Evolutionary conservation across 2,888 invertebrate species (phyloP), one percentile per base, ranked within the genome.

Genomic region (Clitarchus hookeri): DNA sequence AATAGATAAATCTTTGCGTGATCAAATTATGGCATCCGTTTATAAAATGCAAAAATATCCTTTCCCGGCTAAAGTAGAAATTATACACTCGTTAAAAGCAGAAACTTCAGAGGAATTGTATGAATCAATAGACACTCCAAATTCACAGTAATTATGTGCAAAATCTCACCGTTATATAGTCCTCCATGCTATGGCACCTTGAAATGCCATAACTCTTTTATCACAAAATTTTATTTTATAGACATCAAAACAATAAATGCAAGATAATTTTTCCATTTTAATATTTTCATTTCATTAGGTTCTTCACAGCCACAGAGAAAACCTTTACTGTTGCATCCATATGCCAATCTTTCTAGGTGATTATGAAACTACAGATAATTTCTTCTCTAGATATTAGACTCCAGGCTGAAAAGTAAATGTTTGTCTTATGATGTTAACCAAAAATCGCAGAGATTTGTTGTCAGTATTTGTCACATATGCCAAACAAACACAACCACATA

Each of bases 61-160:
- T 26, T 44, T 25, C 27, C 44, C 48, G 25, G 44, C 44, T 26
- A 48, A 48, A 83, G 36, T 44, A 6, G 8, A 1, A 12, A 65
- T 77, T 2, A 23, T 36, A 0, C 23, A 27, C 44, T 23, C 83
- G 4, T 13, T 77, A 11, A 44, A 83, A 84, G 4, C 26, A 6
- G 27, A 48, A 12, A 27, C 36, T 11, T 77, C 83, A 54, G 85
- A 85, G 44, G 85, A 85, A 44, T 16, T 85, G 26, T 85, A 85
- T 84, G 85, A 85, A 26, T 77, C 85, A 36, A 85, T 85, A 48
- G 85, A 85, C 11, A 78, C 16, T 78, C 65, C 65, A 65, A n/a
- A n/a, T 23, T 65, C n/a, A 1, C n/a, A 0, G 16, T 65, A n/a
- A 65, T 6, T n/a, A 16, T 8, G 65, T 23, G n/a, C 23, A n/a